Conservation (phyloP, 2,797 vertebrate species). For the Mus caroli region DNA sequence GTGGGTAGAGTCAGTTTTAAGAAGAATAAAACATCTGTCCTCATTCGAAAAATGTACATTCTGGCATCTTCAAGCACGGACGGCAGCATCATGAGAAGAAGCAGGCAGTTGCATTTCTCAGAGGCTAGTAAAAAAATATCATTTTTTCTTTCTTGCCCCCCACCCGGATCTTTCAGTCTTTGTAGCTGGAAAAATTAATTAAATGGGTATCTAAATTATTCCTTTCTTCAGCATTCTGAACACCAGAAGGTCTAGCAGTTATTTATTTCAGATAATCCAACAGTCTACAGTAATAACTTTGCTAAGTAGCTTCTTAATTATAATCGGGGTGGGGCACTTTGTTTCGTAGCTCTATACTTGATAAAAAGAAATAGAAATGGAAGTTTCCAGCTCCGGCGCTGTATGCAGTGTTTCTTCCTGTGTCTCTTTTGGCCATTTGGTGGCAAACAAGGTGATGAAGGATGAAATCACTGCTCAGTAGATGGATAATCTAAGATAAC, state of each 20-base stretch:
- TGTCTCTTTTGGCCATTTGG: not conserved
- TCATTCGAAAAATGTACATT: constrained; percentile 25
- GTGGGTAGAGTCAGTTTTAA: not conserved
- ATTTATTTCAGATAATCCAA: constrained; percentile 13
- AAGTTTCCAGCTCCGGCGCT: not conserved
- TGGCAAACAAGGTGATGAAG: constrained; percentile 24
- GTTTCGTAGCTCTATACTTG: not conserved
- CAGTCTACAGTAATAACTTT: not conserved
- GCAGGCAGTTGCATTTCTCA: not conserved
- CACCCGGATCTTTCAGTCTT: constrained; percentile 5
- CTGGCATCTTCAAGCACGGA: not conserved
- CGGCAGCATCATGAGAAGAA: not conserved
- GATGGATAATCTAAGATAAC: constrained; percentile 26
- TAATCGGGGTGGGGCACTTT: not conserved
- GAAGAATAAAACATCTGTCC: constrained; percentile 29
- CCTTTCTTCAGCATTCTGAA: not conserved
- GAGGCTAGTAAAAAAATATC: not conserved
- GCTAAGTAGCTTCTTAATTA: not conserved
- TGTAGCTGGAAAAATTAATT: constrained; percentile 25
- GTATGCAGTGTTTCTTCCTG: not conserved
- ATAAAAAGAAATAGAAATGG: constrained; percentile 19
- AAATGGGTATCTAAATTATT: constrained; percentile 1
- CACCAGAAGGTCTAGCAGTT: not conserved
- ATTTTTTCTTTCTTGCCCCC: constrained; percentile 23
- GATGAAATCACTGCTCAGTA: not conserved